Conservation (phyloP, 2,888 invertebrate genomes). For the Drosophila anomelani region DNA sequence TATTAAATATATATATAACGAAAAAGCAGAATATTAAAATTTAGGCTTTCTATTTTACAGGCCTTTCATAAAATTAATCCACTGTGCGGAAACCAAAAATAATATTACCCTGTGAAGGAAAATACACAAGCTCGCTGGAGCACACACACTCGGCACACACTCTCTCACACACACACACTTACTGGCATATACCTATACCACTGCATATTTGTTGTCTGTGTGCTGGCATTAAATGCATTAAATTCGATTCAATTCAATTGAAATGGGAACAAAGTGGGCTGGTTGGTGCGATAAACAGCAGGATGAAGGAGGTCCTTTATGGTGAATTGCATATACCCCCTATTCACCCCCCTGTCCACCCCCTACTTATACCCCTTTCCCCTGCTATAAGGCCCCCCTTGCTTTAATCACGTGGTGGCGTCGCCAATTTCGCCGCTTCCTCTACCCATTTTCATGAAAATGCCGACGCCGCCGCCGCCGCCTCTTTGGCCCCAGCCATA, state of each 20-base stretch:
- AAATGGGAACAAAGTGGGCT: conserved; percentile 50
- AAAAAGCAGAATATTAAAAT: too few species aligned
- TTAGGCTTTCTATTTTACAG: too few species aligned
- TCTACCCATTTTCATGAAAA: conserved; percentile 33
- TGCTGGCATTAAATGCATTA: conserved; percentile 33
- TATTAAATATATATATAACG: too few species aligned
- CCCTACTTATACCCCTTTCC: not conserved
- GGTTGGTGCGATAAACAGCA: conserved; percentile 2
- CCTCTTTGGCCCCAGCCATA: conserved; percentile 59
- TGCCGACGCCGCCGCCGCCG: conserved; percentile 41
- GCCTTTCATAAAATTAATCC: not conserved
- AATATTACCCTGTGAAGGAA: conserved; percentile 22
- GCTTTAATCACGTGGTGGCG: conserved; percentile 63
- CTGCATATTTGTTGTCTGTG: conserved; percentile 13
- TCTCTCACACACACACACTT: not conserved
- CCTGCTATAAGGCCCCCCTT: not conserved
- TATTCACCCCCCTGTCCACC: too few species aligned
- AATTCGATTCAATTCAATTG: conserved; percentile 66
- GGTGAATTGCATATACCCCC: not conserved
- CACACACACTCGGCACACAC: not conserved
- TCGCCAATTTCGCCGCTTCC: conserved; percentile 63
- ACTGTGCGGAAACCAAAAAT: conserved; percentile 17
- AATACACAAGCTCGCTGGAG: not conserved
- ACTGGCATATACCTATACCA: not conserved
- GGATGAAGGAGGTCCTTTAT: not conserved